These are phyloP conservation scores for Dasysyrphus tricinctus DNA, from an alignment of 2,888 invertebrate genomes.

Conservation along the genomic window DNA sequence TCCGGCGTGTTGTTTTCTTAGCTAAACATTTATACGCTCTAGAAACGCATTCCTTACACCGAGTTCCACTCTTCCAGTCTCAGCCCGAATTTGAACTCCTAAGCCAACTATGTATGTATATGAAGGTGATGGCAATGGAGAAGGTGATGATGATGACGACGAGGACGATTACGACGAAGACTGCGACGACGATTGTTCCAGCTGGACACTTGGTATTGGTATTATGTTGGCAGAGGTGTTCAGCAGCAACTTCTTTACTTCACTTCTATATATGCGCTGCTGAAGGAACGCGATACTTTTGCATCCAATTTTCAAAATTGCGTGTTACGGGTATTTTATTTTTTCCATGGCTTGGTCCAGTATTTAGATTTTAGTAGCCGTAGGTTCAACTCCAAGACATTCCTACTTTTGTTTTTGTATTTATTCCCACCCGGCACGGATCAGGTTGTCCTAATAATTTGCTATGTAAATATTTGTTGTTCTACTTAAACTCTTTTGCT, in stretches of 20 bases:
- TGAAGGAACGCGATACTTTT: conserved; percentile 46
- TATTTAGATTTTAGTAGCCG: conserved; percentile 42
- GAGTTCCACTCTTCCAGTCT: neutral
- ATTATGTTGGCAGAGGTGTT: conserved; percentile 4
- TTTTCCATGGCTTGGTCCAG: conserved; percentile 30
- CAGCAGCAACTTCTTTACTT: conserved; percentile 12
- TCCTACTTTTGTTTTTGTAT: neutral
- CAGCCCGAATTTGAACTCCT: neutral
- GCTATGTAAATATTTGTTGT: conserved; percentile 76
- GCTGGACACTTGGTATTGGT: conserved; percentile 23
- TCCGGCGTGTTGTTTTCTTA: conserved; percentile 69
- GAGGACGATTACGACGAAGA: neutral
- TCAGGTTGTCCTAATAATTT: conserved; percentile 73
- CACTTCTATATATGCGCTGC: neutral
- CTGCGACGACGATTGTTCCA: conserved; percentile 31
- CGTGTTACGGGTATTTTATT: conserved; percentile 46
- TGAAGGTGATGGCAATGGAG: conserved; percentile 1
- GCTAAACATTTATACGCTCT: conserved; percentile 66
- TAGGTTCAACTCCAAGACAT: conserved; percentile 22
- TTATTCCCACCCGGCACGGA: conserved; percentile 42
- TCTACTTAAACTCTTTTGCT: conserved; percentile 73
- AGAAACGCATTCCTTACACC: conserved; percentile 54
- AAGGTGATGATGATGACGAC: neutral
- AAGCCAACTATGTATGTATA: neutral
- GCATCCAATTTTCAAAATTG: conserved; percentile 64